A percentile compares a stretch with the other conserved stretches of the same genome.
phyloP scores from a whole-genome alignment of 1,140 invertebrate genomes.

The Battus philenor region DNA sequence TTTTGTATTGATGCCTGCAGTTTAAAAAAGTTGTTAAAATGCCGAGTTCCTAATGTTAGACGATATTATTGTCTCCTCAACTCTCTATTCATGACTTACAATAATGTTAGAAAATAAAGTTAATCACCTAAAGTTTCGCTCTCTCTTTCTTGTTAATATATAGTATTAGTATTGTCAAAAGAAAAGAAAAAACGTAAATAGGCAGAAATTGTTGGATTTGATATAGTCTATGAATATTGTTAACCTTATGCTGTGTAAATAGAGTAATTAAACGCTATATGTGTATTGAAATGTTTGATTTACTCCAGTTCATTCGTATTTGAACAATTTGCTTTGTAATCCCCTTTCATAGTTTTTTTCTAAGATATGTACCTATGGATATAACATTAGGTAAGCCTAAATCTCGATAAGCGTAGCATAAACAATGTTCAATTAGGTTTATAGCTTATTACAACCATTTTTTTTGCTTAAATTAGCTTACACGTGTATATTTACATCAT shows the following conservation, averaged over 20 bases:
- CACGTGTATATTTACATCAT: too few species aligned
- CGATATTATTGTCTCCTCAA: slow-evolving; percentile 40
- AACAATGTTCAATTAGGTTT: slow-evolving; percentile 53
- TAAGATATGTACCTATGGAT: slow-evolving; percentile 37
- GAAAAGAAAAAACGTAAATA: slow-evolving; percentile 62
- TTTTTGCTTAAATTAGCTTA: too few species aligned
- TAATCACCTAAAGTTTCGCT: slow-evolving; percentile 60
- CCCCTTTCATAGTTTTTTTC: slow-evolving; percentile 33
- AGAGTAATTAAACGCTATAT: slow-evolving; percentile 75
- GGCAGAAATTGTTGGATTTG: slow-evolving; percentile 75
- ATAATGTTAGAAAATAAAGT: slow-evolving; percentile 32
- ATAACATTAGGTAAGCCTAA: slow-evolving; percentile 60
- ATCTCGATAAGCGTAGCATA: too few species aligned
- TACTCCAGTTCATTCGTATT: slow-evolving; percentile 41
- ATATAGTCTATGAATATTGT: slow-evolving; percentile 76
- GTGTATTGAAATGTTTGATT: slow-evolving; percentile 68
- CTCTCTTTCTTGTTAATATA: slow-evolving; percentile 64
- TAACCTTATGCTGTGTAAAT: slow-evolving; percentile 75
- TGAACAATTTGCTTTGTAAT: slow-evolving; percentile 31
- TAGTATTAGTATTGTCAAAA: slow-evolving; percentile 70
- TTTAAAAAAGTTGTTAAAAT: too few species aligned
- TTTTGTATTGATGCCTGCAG: too few species aligned
- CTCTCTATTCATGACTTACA: slow-evolving; percentile 41
- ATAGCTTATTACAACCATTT: too few species aligned
- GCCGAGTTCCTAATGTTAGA: slow-evolving; percentile 60